A percentile compares a stretch with the other conserved stretches of the same genome.
These are phyloP conservation scores for Anisognathus igniventris DNA, from an alignment of 2,797 vertebrate genomes.

Conservation along the genomic window DNA sequence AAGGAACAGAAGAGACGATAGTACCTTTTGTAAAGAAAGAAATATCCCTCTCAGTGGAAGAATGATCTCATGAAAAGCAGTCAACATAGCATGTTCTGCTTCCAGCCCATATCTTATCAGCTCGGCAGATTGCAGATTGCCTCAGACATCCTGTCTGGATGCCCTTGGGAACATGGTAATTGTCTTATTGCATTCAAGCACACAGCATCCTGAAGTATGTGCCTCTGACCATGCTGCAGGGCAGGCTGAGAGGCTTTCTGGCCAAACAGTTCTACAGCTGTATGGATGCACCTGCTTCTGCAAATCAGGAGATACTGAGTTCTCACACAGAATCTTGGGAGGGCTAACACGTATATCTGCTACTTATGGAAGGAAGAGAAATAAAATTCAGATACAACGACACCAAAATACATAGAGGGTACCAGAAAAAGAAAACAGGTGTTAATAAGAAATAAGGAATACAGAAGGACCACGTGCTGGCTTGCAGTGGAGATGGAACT, in stretches of 20 bases:
- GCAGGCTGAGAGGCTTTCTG: neutral
- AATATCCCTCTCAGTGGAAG: neutral
- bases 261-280: neutral
- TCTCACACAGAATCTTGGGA: neutral
- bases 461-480: neutral
- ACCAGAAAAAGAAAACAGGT: neutral
- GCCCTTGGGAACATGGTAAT: neutral
- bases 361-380: neutral
- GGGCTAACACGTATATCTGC: fast-evolving
- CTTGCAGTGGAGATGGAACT: neutral
- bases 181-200: neutral
- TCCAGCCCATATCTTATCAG: neutral
- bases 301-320: neutral
- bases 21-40: neutral
- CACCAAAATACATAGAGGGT: neutral
- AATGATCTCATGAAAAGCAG: neutral
- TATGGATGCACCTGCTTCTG: neutral
- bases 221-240: neutral
- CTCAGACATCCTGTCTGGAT: slow-evolving; percentile 11
- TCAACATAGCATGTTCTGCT: neutral
- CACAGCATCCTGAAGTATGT: neutral
- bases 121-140: slow-evolving; percentile 32
- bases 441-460: neutral
- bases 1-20: neutral
- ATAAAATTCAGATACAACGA: neutral